Percentiles rank a stretch among this genome's conserved stretches.
Evolutionary conservation across 1,140 invertebrate genomes (phyloP).

Genomic region (Lucilia cuprina): DNA sequence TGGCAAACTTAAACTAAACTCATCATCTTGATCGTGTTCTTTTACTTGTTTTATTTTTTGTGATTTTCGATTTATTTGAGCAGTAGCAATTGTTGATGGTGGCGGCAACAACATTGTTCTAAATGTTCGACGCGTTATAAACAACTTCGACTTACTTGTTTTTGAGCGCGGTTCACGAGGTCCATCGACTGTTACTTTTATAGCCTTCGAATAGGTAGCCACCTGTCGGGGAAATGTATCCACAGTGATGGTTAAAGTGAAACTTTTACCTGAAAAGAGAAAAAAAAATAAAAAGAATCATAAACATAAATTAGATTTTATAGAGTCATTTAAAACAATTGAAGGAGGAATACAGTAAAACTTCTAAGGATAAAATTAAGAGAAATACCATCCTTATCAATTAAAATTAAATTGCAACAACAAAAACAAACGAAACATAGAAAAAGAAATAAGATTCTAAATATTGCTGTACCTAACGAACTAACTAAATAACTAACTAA

Average conservation of each 20-base stretch:
- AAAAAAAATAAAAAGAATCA: conserved; percentile 47
- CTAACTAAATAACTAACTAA: no score
- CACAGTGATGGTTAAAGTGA: conserved; percentile 94
- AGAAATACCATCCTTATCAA: no score
- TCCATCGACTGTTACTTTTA: conserved; percentile 99
- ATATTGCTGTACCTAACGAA: no score
- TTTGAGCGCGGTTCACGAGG: conserved; percentile 95
- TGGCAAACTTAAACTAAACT: no score
- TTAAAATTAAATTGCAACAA: no score
- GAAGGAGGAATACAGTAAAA: conserved; percentile 40
- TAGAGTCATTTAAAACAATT: not conserved
- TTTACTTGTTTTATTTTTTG: no score
- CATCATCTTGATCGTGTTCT: no score
- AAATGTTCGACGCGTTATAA: not conserved
- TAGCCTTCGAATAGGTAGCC: conserved; percentile 93
- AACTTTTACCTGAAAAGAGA: conserved; percentile 89
- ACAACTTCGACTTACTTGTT: conserved; percentile 81
- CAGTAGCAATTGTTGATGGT: not conserved
- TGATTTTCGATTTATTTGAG: no score
- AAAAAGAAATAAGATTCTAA: no score
- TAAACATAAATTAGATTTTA: conserved; percentile 33
- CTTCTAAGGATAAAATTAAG: not conserved
- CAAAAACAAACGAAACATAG: no score
- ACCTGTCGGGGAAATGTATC: conserved; percentile 91
- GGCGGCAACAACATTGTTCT: conserved; percentile 20